Evolutionary conservation across 2,888 invertebrate genomes (phyloP), one percentile per base, ranked within the genome.

Genomic region (Toxonevra muliebris): DNA sequence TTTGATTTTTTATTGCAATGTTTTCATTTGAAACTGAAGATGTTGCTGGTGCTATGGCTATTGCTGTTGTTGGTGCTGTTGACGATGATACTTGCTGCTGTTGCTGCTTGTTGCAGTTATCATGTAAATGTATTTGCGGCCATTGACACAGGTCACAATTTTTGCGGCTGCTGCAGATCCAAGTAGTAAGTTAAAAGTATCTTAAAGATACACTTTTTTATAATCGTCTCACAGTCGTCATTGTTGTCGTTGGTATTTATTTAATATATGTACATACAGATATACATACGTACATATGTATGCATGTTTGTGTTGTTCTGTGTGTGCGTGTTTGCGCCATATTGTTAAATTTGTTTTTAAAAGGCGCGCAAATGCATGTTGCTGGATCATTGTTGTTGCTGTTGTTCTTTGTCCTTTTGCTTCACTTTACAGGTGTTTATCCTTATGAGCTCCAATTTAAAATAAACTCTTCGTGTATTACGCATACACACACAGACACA

Each of bases 101-200:
- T 52, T 40, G 30, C 58, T 45, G 55, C 61, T 58, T 41, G 63
- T 62, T 59, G 61, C 50, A 77, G 72, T 71, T 66, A 69, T 71
- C 71, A 71, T 73, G 71, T 72, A 71, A 72, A 74, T 71, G 70
- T 66, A 68, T 73, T 68, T 70, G 71, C 73, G 72, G 72, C 65
- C 71, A 73, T 71, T 73, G 74, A 73, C 74, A 71, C 69, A 73
- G 73, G 73, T 72, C 73, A 75, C 48, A 48, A 48, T 15, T 48
- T 11, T 48, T 48, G 48, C 9, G 12, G 30, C 41, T 13, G 57
- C 57, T 40, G 17, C 17, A 17, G 53, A 0, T 20, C 20, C 19
- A 19, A 53, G 19, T 9, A 53, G 53, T 19, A 30, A 30, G 30
- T 30, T 4, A 30, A 30, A 30, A 30, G 30, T 30, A 30, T 30